Evolutionary conservation across 2,797 vertebrate species (phyloP), one percentile per base, ranked within the genome.

Genomic region (Myotis myotis): DNA sequence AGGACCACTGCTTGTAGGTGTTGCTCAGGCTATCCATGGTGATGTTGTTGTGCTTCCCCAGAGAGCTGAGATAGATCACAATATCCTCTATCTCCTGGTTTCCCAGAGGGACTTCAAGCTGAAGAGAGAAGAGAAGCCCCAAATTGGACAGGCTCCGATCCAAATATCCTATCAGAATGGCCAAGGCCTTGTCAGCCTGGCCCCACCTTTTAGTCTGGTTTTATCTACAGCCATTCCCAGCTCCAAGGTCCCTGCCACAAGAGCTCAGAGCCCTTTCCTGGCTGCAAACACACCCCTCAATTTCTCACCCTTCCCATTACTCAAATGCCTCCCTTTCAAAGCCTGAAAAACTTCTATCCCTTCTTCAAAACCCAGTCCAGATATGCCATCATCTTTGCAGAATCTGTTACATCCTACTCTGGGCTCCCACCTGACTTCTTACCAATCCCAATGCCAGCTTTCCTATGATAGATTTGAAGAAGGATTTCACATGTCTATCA

Each of bases 81-180:
- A 98, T 13, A 0, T 98, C 98, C 71, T 98, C 98, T 57, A 98
- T 10, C 19, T 98, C 98, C 62, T 47, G 64, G 53, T 72, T 71
- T 47, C 76, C 97, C 93, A 98, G 82, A 84, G 98, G 97, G 60
- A 97, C 91, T 5, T 95, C 44, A 0, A 96, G 62, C 98, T 98
- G 93, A 49, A 88, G 85, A 90, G 38, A 82, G 17, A 84, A 81
- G 55, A 84, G 57, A 84, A 70, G 33, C 41, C 66, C 30, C 6
- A 8, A 75, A 19, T 49, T 1, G 0, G 16, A 36, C 19, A 53
- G 49, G 53, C 53, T 76, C 36, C 22, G n/a, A 22, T 38, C 30
- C 62, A 47, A n/a, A 75, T 0, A 2, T 16, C 62, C 71, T 13
- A 44, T 25, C 36, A n/a, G 74, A 10, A 5, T 0, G 0, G 12